Evolutionary conservation across 2,113 vertebrate genomes (phyloP).

Genomic region (Actenoides lindsayi): DNA sequence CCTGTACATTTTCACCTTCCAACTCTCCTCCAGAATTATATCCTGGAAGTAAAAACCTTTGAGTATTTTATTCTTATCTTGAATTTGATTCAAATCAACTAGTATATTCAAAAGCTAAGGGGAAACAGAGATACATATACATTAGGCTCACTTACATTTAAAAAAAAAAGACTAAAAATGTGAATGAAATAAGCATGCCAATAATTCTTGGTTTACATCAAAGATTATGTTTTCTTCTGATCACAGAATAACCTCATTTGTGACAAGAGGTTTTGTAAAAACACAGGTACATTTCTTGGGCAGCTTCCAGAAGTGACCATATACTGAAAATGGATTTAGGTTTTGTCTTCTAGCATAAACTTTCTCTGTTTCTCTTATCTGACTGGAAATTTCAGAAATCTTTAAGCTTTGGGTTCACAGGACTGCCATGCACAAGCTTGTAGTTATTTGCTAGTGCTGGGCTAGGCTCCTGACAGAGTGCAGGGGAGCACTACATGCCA

Average conservation of each 20-base stretch:
- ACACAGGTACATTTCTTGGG: not conserved
- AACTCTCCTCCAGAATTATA: not conserved
- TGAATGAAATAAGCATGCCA: not conserved
- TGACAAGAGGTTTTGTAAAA: not conserved
- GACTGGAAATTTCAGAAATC: not conserved
- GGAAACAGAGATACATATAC: not conserved
- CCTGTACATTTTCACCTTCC: not conserved
- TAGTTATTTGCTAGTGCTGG: not conserved
- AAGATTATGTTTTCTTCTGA: not conserved
- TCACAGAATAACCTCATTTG: not conserved
- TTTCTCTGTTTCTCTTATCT: not conserved
- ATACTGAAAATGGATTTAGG: not conserved
- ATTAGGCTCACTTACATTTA: not conserved
- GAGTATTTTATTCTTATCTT: not conserved
- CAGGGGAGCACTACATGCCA: not conserved
- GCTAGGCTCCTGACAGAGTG: not conserved
- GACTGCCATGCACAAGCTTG: not conserved
- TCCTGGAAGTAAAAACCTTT: not conserved
- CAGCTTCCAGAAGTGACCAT: not conserved
- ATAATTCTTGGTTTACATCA: not conserved
- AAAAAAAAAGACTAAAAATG: not conserved
- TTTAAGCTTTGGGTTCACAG: not conserved
- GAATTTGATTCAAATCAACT: not conserved
- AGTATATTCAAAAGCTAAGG: not conserved
- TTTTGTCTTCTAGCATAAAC: not conserved